A percentile compares a stretch with the other conserved stretches of the same genome.
These are phyloP conservation scores for Netta rufina DNA, from an alignment of 2,797 vertebrate genomes.

Conservation along the genomic window DNA sequence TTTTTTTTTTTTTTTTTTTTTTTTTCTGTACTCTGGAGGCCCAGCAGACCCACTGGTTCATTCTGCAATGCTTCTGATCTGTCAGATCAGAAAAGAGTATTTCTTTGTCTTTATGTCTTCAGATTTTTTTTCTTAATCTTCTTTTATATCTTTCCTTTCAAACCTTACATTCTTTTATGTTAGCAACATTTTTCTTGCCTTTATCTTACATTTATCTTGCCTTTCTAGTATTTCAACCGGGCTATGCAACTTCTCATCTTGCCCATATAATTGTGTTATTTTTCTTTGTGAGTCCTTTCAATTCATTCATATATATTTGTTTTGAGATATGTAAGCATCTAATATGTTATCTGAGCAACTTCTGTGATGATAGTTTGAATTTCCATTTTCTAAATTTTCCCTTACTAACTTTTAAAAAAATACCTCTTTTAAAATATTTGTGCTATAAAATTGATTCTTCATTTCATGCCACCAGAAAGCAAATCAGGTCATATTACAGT, in stretches of 20 bases:
- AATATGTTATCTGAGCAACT: background rate
- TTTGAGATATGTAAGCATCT: background rate
- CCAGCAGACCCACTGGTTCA: background rate
- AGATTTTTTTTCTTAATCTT: background rate
- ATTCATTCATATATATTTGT: background rate
- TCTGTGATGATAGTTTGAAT: background rate
- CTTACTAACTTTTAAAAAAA: background rate
- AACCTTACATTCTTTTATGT: background rate
- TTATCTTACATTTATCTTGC: background rate
- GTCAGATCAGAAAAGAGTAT: background rate
- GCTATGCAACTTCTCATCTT: background rate
- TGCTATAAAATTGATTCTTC: background rate
- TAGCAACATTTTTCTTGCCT: background rate
- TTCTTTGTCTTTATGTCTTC: background rate
- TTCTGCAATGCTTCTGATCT: background rate
- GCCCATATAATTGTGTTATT: background rate
- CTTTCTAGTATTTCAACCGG: background rate
- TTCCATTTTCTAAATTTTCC: background rate
- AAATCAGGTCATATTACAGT: background rate
- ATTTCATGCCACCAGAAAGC: background rate
- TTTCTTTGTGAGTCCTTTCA: background rate
- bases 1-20: background rate
- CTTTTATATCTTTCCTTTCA: background rate
- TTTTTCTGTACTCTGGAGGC: background rate
- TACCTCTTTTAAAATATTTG: background rate